Base-by-base conservation (phyloP, 1,140 invertebrate genomes). In the Pseudomyrmex dendroicus region DNA sequence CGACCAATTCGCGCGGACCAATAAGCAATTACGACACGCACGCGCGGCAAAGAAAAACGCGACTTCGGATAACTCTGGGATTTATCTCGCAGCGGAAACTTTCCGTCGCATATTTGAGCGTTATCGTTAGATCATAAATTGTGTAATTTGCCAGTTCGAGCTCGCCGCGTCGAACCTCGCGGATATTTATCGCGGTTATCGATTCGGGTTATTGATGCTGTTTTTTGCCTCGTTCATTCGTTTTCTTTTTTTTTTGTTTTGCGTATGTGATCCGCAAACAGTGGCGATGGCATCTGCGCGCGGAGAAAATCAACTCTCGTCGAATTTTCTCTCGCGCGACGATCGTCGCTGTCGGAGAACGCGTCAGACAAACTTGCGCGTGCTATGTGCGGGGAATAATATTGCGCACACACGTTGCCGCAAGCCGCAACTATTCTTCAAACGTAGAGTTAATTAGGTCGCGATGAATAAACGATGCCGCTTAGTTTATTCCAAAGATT, bases 111-210 rank as follows among this genome's bases (percentile, higher is more conserved):
- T 78, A 76, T 86, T 78, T 63, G 50, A 44, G 54, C 82, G 89
- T 86, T 90, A 90, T 91, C 89, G 90, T 90, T 89, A 87, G 73
- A 82, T 90, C 87, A 73, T 87, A 90, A 90, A 91, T 91, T 88
- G 88, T 84, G 78, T 89, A 90, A 91, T 91, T 90, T 91, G 68
- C 84, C 77, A 66, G 54, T 74, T 35, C 66, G 66, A 67, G 20
- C 62, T 62, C 74, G 82, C 59, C 22, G 64, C 44, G 77, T 54
- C 59, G 63, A 54, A 70, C 67, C 54, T 48, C 54, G 22, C 63
- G 63, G 84, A 88, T 90, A 91, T 91, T 91, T 90, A 91, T 91
- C 63, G 84, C 68, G 70, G 83, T 89, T 91, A 91, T 91, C 83
- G 90, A 89, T 90, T 90, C 64, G 68, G 4, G 25, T 22, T 44